Percentiles rank a stretch among this genome's conserved stretches.
phyloP scores from a whole-genome alignment of 2,113 vertebrate species.

The Ellobius talpinus region DNA sequence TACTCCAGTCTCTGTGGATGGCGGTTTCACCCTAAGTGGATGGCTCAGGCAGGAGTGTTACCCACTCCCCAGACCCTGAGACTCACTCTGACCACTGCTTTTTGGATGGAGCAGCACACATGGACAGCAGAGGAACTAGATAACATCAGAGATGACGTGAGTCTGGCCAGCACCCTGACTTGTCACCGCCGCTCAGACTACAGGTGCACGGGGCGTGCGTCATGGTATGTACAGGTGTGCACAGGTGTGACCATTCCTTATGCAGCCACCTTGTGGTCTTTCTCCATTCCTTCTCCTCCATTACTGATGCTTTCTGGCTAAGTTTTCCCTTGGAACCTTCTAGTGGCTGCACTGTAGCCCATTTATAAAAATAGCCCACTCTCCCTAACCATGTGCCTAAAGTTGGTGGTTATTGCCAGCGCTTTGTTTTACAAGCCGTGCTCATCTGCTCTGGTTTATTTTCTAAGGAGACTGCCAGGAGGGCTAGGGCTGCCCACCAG shows the following conservation, averaged over 20 bases:
- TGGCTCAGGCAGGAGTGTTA: fast-evolving
- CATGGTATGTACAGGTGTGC: fast-evolving
- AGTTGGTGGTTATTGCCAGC: neutral
- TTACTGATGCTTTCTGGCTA: neutral
- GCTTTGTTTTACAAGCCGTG: neutral
- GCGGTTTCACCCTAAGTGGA: fast-evolving
- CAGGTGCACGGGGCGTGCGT: no score
- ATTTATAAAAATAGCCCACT: neutral
- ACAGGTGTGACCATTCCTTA: neutral
- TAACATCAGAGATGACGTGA: neutral
- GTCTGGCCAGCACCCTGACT: neutral
- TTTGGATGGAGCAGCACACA: neutral
- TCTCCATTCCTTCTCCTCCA: neutral
- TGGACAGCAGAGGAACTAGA: neutral
- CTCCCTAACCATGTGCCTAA: neutral
- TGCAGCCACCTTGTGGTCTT: neutral
- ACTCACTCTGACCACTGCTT: neutral
- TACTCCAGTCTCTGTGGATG: fast-evolving
- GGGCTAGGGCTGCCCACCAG: no score
- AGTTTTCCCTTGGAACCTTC: neutral
- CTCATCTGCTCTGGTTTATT: neutral
- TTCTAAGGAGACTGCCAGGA: neutral
- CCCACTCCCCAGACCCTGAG: neutral
- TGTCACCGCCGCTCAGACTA: neutral
- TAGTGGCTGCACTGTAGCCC: neutral